A percentile compares a stretch with the other conserved stretches of the same genome.
Conservation (phyloP, 2,113 vertebrate genomes). For the Irena cyanogastra region DNA sequence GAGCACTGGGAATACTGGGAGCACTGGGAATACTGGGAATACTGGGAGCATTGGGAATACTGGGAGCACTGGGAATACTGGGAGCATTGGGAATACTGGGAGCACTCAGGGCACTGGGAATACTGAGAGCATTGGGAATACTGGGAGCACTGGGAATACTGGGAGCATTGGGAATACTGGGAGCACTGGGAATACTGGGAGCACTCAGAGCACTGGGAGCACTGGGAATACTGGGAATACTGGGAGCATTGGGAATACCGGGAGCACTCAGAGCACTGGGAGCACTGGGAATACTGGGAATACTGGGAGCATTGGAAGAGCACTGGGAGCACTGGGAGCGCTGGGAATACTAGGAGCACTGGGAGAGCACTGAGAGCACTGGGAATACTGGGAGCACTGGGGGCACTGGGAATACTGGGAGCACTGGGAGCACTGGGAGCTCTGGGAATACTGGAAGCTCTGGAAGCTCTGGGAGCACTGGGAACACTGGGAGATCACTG, state of each 20-base stretch:
- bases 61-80: neutral
- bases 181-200: neutral
- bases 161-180: too few species aligned
- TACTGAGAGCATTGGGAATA: neutral
- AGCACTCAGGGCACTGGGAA: too few species aligned
- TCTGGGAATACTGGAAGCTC: too few species aligned
- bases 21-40: neutral
- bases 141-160: too few species aligned
- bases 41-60: neutral
- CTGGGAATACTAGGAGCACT: neutral
- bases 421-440: too few species aligned
- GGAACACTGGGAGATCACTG: neutral
- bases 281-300: too few species aligned
- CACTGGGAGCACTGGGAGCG: neutral
- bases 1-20: neutral
- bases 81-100: too few species aligned
- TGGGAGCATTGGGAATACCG: neutral
- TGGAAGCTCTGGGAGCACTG: rapidly evolving
- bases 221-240: too few species aligned
- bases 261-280: neutral
- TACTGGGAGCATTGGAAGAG: too few species aligned
- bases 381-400: neutral
- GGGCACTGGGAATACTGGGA: neutral
- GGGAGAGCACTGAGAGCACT: neutral
- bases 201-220: neutral